These are phyloP conservation scores for Fopius arisanus DNA, from an alignment of 1,140 invertebrate species.

Conservation along the genomic window DNA sequence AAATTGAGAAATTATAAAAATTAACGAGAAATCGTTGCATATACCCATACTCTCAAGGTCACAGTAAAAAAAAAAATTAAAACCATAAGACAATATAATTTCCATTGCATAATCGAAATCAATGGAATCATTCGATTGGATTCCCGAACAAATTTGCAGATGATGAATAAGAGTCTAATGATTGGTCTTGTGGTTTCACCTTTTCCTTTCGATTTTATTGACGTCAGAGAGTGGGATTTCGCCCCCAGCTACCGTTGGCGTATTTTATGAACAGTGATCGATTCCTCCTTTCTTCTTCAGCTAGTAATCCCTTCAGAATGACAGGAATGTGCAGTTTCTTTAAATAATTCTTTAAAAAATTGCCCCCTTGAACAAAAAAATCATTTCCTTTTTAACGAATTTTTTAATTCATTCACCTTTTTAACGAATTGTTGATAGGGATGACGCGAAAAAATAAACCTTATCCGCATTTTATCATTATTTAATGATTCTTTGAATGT, in stretches of 20 bases:
- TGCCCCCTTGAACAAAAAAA: not conserved
- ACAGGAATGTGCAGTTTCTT: not conserved
- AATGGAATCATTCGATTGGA: not conserved
- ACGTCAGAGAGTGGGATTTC: slow-evolving; percentile 18
- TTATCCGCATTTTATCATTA: too few species aligned
- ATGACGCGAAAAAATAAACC: too few species aligned
- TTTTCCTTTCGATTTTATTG: slow-evolving; percentile 29
- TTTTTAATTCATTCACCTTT: too few species aligned
- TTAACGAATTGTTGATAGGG: too few species aligned
- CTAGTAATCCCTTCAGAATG: not conserved
- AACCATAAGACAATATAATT: too few species aligned
- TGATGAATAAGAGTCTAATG: not conserved
- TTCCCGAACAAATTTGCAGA: not conserved
- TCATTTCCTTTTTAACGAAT: too few species aligned
- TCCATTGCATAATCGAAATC: too few species aligned
- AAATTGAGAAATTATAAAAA: too few species aligned
- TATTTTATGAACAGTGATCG: not conserved
- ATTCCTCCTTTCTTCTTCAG: slow-evolving; percentile 1
- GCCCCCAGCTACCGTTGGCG: not conserved
- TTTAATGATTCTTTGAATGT: too few species aligned
- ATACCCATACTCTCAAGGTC: not conserved
- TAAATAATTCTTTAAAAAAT: not conserved
- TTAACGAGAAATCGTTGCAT: too few species aligned
- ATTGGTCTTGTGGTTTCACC: slow-evolving; percentile 15
- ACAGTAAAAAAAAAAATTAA: not conserved